Evolutionary conservation across 2,797 vertebrate species (phyloP).

Genomic region (Lithobates sylvaticus): DNA sequence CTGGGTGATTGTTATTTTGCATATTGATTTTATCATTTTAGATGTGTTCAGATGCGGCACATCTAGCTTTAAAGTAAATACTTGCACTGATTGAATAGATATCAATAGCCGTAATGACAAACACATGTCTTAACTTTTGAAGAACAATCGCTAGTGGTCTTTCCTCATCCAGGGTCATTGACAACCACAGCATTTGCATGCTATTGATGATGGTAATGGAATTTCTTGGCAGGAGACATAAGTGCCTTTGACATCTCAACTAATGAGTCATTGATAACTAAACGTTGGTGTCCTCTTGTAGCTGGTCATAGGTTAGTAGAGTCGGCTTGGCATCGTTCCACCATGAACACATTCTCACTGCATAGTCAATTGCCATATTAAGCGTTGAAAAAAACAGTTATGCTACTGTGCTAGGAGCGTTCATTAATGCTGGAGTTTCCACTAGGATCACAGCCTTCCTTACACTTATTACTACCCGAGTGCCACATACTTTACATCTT

Average conservation of each 20-base stretch:
- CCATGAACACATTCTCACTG: background rate
- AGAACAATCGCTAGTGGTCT: conserved; percentile 55
- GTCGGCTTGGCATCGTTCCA: conserved; percentile 9
- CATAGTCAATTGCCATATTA: background rate
- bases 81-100: conserved; percentile 47
- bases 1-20: conserved; percentile 23
- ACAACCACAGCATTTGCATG: conserved; percentile 42
- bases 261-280: conserved; percentile 63
- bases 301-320: conserved; percentile 38
- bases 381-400: background rate
- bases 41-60: conserved; percentile 15
- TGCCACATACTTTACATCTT: background rate
- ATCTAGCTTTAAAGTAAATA: conserved; percentile 50
- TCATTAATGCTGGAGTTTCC: background rate
- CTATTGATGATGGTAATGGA: conserved; percentile 57
- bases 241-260: conserved; percentile 59
- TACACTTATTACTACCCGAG: background rate
- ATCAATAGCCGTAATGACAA: conserved; percentile 64
- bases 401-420: background rate
- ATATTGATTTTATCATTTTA: conserved; percentile 57
- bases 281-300: conserved; percentile 40
- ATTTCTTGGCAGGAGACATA: conserved; percentile 60
- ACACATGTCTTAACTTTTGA: conserved; percentile 58
- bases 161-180: conserved; percentile 59
- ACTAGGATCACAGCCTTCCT: background rate